These are phyloP conservation scores for Clarias laeviceps DNA, from an alignment of 2,797 vertebrate genomes.

Conservation along the genomic window DNA sequence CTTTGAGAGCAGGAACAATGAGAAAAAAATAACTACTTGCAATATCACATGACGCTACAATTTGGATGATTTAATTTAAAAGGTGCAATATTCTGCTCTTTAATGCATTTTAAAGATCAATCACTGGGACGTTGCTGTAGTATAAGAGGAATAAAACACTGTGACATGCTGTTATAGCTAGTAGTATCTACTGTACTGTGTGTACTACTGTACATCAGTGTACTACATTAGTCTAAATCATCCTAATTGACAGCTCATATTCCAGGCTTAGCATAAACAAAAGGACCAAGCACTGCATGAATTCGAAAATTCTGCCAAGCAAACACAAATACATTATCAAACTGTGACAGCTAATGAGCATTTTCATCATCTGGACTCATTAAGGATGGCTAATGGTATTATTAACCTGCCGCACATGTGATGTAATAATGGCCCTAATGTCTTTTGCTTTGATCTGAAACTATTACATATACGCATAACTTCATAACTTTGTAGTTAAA, in stretches of 20 bases:
- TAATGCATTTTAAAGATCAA: too few species aligned
- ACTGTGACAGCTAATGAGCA: not conserved
- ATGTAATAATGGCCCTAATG: not conserved
- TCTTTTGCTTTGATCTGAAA: not conserved
- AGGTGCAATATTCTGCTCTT: too few species aligned
- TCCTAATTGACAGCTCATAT: not conserved
- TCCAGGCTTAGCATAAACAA: not conserved
- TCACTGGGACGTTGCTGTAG: too few species aligned
- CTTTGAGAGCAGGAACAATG: too few species aligned
- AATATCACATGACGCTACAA: too few species aligned
- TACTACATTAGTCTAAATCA: not conserved
- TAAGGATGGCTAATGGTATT: not conserved
- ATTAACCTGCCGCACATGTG: not conserved
- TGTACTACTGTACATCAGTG: too few species aligned
- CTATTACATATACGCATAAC: too few species aligned
- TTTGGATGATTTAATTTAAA: too few species aligned
- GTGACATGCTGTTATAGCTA: too few species aligned
- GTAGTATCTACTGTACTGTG: too few species aligned
- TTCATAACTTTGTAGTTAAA: not conserved
- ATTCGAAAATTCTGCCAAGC: not conserved
- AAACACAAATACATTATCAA: not conserved
- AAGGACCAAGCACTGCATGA: not conserved
- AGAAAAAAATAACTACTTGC: too few species aligned
- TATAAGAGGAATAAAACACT: too few species aligned
- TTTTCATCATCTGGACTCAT: slow-evolving; percentile 7